Base-by-base conservation (phyloP, 2,797 vertebrate genomes). In the Macropodus opercularis region DNA sequence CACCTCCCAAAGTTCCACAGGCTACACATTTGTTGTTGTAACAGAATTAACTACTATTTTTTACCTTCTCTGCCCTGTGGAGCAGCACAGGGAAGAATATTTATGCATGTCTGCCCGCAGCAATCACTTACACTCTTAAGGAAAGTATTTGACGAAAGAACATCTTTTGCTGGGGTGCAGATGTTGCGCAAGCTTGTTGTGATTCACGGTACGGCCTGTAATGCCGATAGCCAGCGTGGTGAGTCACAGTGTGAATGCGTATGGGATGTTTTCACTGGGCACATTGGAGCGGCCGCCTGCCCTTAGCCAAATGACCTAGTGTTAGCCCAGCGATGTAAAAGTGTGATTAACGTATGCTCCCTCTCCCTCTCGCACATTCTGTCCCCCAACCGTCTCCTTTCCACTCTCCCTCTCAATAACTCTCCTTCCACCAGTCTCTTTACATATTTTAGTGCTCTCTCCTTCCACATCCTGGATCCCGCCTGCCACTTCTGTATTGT, bases 331-430 rank as follows among this genome's bases (percentile, higher is more conserved):
- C 84, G 84, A 89, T 87, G 79, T 84, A 85, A 79, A 84, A 79
- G 72, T 75, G 75, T 86, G 87, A 88, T 90, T 85, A 89, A 85
- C 73, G 65, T 80, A 81, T 76, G 78, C 75, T 76, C 52, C 61
- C 63, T 66, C 54, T 48, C 13, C 36, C 39, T 46, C 48, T 26
- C 53, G 42, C 55, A 49, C 63, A 32, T 66, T 69, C 69, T 63
- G 59, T 75, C 61, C 69, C 65, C 63, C 63, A 49, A 66, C 64
- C 72, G 68, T 71, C 51, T 72, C 59, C 60, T 79, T 60, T 69
- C 78, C 59, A 71, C 58, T 55, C 29, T 40, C 50, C 48, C 23
- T 65, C 62, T 41, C 65, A 8, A 42, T 24, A 12, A 48, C 42
- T 38, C 26, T 41, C 44, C 27, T 31, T 41, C 23, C 60, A 81